Evolutionary conservation across 2,113 vertebrate species (phyloP).

Genomic region (Tringa solitaria): DNA sequence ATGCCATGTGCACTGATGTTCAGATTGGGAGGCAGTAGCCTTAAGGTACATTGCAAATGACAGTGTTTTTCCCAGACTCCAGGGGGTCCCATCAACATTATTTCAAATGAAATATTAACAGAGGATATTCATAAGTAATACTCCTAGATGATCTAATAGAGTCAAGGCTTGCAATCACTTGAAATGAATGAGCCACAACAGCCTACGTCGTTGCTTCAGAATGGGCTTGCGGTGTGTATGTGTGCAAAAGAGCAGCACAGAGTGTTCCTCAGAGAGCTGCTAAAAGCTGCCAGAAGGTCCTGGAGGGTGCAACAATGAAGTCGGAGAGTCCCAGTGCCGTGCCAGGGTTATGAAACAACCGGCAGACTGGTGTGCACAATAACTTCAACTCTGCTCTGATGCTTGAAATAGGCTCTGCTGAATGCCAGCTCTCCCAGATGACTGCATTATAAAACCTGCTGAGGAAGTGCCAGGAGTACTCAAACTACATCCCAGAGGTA

Average conservation of each 20-base stretch:
- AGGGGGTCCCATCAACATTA: conserved; percentile 21
- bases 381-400: neutral
- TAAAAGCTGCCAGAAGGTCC: conserved; percentile 49
- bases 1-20: neutral
- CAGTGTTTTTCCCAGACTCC: neutral
- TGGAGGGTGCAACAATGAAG: neutral
- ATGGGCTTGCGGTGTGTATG: neutral
- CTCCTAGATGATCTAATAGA: neutral
- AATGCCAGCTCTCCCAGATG: conserved; percentile 41
- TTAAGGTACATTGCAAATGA: neutral
- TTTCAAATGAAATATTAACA: conserved; percentile 38
- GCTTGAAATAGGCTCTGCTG: conserved; percentile 5
- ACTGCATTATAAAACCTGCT: conserved; percentile 45
- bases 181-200: neutral
- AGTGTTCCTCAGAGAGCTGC: neutral
- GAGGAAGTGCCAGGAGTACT: conserved; percentile 29
- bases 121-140: conserved; percentile 28
- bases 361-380: neutral
- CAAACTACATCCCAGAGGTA: conserved; percentile 55
- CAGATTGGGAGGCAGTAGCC: neutral
- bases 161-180: neutral
- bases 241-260: neutral
- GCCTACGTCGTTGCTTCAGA: neutral
- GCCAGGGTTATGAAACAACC: conserved; percentile 38
- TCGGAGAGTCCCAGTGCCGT: neutral